Base-by-base conservation (phyloP, 1,140 invertebrate genomes). In the Idris sp. region DNA sequence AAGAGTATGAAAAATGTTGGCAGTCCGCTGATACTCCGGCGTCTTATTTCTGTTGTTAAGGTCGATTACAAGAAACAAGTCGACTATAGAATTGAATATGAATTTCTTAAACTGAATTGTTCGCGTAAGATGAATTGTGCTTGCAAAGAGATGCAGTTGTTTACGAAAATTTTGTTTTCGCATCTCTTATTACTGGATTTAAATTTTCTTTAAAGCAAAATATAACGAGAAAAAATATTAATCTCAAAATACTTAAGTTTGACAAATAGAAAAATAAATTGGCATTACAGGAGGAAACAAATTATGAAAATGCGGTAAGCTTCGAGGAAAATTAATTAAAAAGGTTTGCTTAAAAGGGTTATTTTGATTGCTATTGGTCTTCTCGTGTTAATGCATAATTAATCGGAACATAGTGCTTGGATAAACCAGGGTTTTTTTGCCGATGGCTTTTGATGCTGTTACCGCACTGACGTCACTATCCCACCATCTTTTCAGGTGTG, bases 331-430 rank as follows among this genome's bases (percentile, higher is more conserved):
- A 6, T 22, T 4, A 22, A 22, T 22, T 4, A 22, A 6, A 22
- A 22, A 22, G n/a, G 11, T 26, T 38, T 22, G 33, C 19, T 4
- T 4, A 22, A 22, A 36, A 41, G 41, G 28, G n/a, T n/a, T n/a
- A n/a, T n/a, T 35, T 58, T 8, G 22, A 62, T 11, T 51, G 19
- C 0, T 26, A 22, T 38, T 30, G 28, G 46, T 33, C 26, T 3
- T 43, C 13, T 30, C 8, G 15, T 19, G 22, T 43, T 58, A 44
- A 56, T 72, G 56, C 56, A 73, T 73, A 58, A 73, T 73, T 64
- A 73, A 64, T 64, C 28, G 18, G 13, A 64, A 49, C 51, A 43
- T 64, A 62, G 68, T 62, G 58, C 58, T 71, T 16, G 28, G 58
- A 0, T 14, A 11, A 35, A 13, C 28, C 31, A 10, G 26, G 11